Evolutionary conservation across 2,797 vertebrate genomes (phyloP), one percentile per base, ranked within the genome.

Genomic region (Remorina albescens): DNA sequence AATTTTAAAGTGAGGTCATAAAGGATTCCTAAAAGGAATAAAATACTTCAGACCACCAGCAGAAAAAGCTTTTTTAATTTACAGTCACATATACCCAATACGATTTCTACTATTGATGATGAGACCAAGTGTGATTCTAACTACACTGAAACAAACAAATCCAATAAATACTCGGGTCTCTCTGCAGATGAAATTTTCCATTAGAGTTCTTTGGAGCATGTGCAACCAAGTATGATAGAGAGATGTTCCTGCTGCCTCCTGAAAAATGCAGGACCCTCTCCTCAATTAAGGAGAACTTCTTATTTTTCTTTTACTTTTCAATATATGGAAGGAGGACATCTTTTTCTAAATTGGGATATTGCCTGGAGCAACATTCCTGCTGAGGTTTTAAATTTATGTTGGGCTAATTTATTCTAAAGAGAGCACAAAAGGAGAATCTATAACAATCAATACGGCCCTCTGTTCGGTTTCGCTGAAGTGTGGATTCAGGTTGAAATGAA

Each of bases 381-480:
- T 73, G 73, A 85, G 59, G 61, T 80, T 70, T 79, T 30, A 74
- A 50, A 63, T 73, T 28, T 64, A 67, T 61, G 30, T 66, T 70
- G 46, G 51, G 55, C 15, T 81, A 88, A 89, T 86, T 85, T 81
- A 87, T 85, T 85, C 82, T 51, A 76, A 86, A 74, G 68, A 78
- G 6, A 76, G 77, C 64, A 84, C 61, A 71, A 83, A 85, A 78
- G 50, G 37, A 72, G 64, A 81, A 85, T 84, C 67, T 75, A 74
- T 80, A 80, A 84, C 81, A 67, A 86, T 88, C 75, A 82, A 78
- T 83, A 78, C 28, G 41, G 61, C 71, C 71, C 66, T 79, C 62
- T 19, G 53, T 63, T 84, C 60, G 65, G 57, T 76, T 79, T 73
- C 30, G 57, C 75, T 84, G 61, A 74, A 62, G 69, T 5, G 12